Evolutionary conservation across 35 echinoderm and acorn worm species (phyloP), one percentile per base, ranked within the genome.

Genomic region (Nesometra sesokonis): DNA sequence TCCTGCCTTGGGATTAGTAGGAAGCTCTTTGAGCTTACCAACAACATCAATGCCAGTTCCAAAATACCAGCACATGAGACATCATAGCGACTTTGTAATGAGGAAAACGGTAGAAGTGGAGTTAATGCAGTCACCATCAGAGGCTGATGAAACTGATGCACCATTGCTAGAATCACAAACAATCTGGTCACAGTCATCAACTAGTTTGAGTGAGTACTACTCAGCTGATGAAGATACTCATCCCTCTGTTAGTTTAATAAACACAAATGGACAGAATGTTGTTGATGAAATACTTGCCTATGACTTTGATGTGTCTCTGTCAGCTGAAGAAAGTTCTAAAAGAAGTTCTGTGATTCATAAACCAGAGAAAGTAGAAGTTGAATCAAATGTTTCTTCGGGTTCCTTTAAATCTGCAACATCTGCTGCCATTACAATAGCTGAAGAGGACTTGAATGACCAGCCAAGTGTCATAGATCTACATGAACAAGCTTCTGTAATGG

Each of bases 1-100:
- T 67, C 8, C 39, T 7, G 39, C 39, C 15, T 43, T 67, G 9
- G 52, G 52, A 40, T 23, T 90, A 80, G 78, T 79, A 17, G 94
- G 94, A 15, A 97, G 94, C 79, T 97, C 91, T 3, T 89, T 91
- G 38, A 97, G 94, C 82, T 82, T 97, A 67, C 94, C 88, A 29
- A 84, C 82, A 0, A 33, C 81, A 31, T 33, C 88, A 11, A 67
- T 67, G 23, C 52, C 23, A 67, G 7, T 67, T 67, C 52, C 52
- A 67, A 67, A 67, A 27, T 67, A 67, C 52, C 9, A 67, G 23
- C 52, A 67, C 23, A 27, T 19, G 23, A 5, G 52, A 27, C 52
- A 67, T 27, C 52, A 67, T 27, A 67, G 52, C 23, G 52, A 67
- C 52, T 2, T 67, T 27, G 52, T 67, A 67, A 27, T 67, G 52